These are phyloP conservation scores for Danio choprae DNA, from an alignment of 2,797 vertebrate species.

Conservation along the genomic window DNA sequence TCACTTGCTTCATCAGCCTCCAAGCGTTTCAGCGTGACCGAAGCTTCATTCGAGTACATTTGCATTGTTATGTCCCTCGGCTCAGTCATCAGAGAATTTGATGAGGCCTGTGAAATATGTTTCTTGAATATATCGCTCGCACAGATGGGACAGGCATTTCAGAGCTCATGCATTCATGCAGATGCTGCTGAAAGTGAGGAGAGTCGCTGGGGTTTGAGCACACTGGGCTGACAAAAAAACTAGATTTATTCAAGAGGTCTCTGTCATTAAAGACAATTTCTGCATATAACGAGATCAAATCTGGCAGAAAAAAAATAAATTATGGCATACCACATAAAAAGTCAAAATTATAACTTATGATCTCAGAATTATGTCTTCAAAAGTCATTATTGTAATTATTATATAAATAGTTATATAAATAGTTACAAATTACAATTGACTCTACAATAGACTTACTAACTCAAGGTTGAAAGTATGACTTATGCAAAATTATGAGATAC, in stretches of 20 bases:
- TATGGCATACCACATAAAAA: too few relatives aligned
- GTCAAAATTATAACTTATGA: too few relatives aligned
- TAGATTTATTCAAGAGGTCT: slow-evolving; percentile 7
- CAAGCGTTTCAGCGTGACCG: background rate
- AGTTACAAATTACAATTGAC: too few relatives aligned
- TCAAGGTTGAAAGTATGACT: too few relatives aligned
- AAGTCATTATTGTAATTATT: too few relatives aligned
- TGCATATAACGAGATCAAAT: too few relatives aligned
- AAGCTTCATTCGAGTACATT: slow-evolving; percentile 23
- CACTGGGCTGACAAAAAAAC: background rate
- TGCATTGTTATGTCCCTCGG: slow-evolving; percentile 30
- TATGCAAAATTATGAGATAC: too few relatives aligned
- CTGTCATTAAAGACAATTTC: too few relatives aligned
- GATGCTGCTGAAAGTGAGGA: slow-evolving; percentile 60
- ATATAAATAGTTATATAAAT: too few relatives aligned
- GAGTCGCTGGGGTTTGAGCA: background rate
- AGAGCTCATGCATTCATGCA: slow-evolving; percentile 59
- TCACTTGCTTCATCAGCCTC: slow-evolving; percentile 15
- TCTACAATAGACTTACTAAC: too few relatives aligned
- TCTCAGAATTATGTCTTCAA: too few relatives aligned
- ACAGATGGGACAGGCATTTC: slow-evolving; percentile 28
- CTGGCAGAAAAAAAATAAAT: too few relatives aligned
- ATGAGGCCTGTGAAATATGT: slow-evolving; percentile 27
- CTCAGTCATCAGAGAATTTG: slow-evolving; percentile 13
- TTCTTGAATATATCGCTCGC: slow-evolving; percentile 37